Base-by-base conservation (phyloP, 1,140 invertebrate species). In the Micrasema minimum region DNA sequence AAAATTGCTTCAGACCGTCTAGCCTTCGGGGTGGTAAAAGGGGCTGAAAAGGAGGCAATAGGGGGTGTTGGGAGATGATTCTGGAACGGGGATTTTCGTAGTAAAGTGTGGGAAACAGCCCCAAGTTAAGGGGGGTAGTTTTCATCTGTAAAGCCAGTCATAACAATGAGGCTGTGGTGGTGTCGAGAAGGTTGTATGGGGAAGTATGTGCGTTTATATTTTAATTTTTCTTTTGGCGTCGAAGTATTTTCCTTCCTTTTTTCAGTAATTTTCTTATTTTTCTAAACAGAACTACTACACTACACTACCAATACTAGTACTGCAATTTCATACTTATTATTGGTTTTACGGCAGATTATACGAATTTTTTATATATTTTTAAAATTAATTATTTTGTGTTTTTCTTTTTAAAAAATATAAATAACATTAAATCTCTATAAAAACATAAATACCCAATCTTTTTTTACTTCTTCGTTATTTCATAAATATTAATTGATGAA, bases 1-100 rank as follows among this genome's bases (percentile, higher is more conserved):
- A 74, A 74, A 74, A 74, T 74, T 71, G 69, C 69, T 46, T 66
- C 59, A 69, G 68, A 71, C 64, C 68, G 23, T 62, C 35, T 35
- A 35, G 51, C 20, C 59, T 64, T 61, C 38, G 46, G n/a, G 35
- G 48, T 2, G 14, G 26, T 31, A 31, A n/a, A n/a, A n/a, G n/a
- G n/a, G n/a, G n/a, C n/a, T n/a, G n/a, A n/a, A n/a, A n/a, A 31
- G 26, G 11, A 26, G 41, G 41, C 11, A 2, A 35, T n/a, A 51
- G 4, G 68, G 46, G 50, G n/a, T n/a, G n/a, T 14, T 4, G 38
- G 66, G 66, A 12, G 53, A 23, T 26, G 41, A 1, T 14, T 37
- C n/a, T 26, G 35, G 23, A 31, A 22, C 22, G 31, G 43, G 43
- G 18, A 48, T 31, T 50, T 57, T 64, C 61, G 61, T 26, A 26